Conservation (phyloP, 2,797 vertebrate species). For the Neosalanx taihuensis region DNA sequence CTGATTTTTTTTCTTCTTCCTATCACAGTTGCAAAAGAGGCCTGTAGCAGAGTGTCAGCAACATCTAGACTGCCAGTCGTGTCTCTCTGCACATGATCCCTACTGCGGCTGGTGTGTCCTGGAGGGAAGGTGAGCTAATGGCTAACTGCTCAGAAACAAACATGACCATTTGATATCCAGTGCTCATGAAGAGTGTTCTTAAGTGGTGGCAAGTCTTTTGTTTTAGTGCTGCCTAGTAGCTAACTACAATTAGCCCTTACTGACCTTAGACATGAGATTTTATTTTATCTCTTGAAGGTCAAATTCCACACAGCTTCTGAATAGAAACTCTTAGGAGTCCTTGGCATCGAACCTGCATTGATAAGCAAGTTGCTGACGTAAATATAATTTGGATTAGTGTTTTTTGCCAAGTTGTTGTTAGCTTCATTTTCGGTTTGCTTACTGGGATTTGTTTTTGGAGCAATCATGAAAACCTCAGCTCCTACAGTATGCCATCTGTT, state of each 20-base stretch:
- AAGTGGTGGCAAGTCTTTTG: too few species aligned
- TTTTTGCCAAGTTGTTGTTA: constrained; percentile 29
- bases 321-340: too few species aligned
- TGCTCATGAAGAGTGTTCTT: neutral
- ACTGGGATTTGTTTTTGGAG: constrained; percentile 6
- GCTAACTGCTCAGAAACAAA: neutral
- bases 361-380: constrained; percentile 4
- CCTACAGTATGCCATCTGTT: constrained; percentile 7
- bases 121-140: constrained; percentile 84
- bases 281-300: too few species aligned
- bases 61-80: constrained; percentile 85
- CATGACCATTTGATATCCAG: neutral
- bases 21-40: constrained; percentile 84
- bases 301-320: too few species aligned
- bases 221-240: too few species aligned
- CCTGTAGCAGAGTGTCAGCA: constrained; percentile 89
- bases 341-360: too few species aligned
- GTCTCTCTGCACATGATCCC: constrained; percentile 85
- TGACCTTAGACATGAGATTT: too few species aligned
- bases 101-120: constrained; percentile 98
- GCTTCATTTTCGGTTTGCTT: neutral
- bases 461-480: constrained; percentile 27
- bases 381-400: neutral
- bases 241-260: too few species aligned
- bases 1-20: constrained; percentile 30